Evolutionary conservation across 2,888 invertebrate genomes (phyloP).

Genomic region (Tenthredo livida): DNA sequence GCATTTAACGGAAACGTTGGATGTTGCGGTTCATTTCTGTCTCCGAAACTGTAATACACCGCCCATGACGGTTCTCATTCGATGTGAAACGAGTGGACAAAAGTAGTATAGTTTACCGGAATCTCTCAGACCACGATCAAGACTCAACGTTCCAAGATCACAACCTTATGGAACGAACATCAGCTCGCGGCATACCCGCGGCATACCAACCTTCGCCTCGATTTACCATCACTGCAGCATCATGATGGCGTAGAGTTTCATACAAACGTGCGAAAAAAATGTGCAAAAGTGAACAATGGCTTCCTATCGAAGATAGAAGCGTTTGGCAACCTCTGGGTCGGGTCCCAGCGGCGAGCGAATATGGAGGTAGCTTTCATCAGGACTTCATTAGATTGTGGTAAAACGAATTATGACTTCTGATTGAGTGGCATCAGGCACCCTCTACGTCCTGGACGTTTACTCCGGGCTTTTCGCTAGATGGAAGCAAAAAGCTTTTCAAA

Average conservation of each 20-base stretch:
- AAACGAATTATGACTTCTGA: slow-evolving; percentile 79
- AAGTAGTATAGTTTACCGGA: background rate
- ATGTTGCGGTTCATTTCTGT: slow-evolving; percentile 50
- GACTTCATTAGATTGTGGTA: slow-evolving; percentile 77
- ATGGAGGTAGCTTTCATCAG: slow-evolving; percentile 72
- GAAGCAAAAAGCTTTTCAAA: slow-evolving; percentile 40
- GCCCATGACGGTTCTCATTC: slow-evolving; percentile 30
- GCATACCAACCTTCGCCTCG: no score
- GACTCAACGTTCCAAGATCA: background rate
- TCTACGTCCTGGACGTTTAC: background rate
- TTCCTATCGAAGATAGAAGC: background rate
- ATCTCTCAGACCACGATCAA: background rate
- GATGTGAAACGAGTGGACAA: background rate
- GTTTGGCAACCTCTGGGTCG: slow-evolving; percentile 44
- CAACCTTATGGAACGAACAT: background rate
- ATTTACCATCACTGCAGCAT: background rate
- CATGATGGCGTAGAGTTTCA: background rate
- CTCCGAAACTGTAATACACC: slow-evolving; percentile 38
- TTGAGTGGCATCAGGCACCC: slow-evolving; percentile 68
- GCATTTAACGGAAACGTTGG: slow-evolving; percentile 51
- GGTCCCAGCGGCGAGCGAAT: slow-evolving; percentile 67
- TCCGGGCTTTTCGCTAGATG: background rate
- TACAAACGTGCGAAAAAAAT: background rate
- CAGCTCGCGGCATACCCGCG: no score
- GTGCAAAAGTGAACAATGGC: background rate